Evolutionary conservation across 1,140 invertebrate species (phyloP), one percentile per base, ranked within the genome.

Genomic region (Apis florea): DNA sequence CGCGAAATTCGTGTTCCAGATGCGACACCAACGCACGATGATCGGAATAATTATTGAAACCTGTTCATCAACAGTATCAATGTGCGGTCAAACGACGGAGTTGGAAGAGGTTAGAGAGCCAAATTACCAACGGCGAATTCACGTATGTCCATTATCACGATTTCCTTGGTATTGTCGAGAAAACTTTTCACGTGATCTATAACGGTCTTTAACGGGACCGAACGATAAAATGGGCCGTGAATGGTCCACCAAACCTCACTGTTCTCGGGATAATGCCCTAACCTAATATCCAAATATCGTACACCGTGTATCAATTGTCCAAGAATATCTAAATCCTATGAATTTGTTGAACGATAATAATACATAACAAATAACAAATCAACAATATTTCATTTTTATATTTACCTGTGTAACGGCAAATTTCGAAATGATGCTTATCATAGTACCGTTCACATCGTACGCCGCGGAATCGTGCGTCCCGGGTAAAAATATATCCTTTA

Each of bases 401-500:
- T 75, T 94, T 74, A 95, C 95, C 90, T 96, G 95, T 11, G 94
- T 94, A 1, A 95, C 91, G 5, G 94, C 90, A 53, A 94, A 94
- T 82, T 92, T 94, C 0, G 93, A 92, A 0, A 95, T 89, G 3
- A 94, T 56, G 68, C 89, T 92, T 53, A 94, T 93, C 1, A 83
- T 72, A 21, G 88, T 64, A 0, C 90, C 84, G 51, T 92, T 88
- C 56, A 93, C 89, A 21, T 83, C 90, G 85, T 95, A 95, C 5
- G 95, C 93, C 17, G 95, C 95, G 3, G 96, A 95, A 83, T 96
- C 95, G 83, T 96, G 96, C 6, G 95, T 95, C 17, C 96, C 96
- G 0, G 95, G 95, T 69, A 96, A 90, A 79, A 95, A 95, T 4
- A 96, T 83, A 70, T 95, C 93, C 15, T 92, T 88, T 54, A 96